Conservation (phyloP, 2,113 vertebrate species). For the Atractosteus spatula region DNA sequence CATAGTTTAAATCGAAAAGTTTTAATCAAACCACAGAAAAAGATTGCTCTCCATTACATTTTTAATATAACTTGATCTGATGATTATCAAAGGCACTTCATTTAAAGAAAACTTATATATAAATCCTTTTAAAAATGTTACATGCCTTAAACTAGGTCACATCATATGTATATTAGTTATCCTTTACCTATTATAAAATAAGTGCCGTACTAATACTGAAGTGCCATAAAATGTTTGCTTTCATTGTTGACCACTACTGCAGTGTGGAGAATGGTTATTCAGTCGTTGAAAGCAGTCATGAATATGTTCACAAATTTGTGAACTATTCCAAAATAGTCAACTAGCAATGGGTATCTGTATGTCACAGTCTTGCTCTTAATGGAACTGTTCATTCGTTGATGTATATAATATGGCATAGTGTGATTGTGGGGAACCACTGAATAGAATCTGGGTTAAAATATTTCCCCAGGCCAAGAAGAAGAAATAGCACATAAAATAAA, state of each 20-base stretch:
- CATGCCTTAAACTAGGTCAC: too few relatives aligned
- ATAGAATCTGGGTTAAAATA: conserved; percentile 20
- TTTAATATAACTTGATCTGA: too few relatives aligned
- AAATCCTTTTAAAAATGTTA: too few relatives aligned
- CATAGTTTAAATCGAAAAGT: too few relatives aligned
- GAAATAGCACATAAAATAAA: background rate
- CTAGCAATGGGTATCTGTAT: background rate
- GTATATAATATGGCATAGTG: background rate
- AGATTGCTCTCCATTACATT: too few relatives aligned
- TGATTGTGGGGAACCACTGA: conserved; percentile 10
- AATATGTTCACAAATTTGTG: background rate
- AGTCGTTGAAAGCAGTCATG: background rate
- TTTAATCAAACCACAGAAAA: too few relatives aligned
- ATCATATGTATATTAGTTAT: too few relatives aligned
- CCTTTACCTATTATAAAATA: too few relatives aligned
- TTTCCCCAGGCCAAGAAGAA: conserved; percentile 11
- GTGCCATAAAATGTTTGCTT: background rate
- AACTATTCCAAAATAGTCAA: background rate
- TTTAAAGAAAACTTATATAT: too few relatives aligned
- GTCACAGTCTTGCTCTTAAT: too few relatives aligned
- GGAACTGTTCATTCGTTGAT: background rate
- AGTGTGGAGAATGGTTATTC: background rate
- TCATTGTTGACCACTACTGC: background rate
- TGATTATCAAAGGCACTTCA: too few relatives aligned
- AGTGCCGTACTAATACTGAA: too few relatives aligned